These are phyloP conservation scores for Sarcophilus harrisii DNA, from an alignment of 2,797 vertebrate genomes.

Conservation along the genomic window DNA sequence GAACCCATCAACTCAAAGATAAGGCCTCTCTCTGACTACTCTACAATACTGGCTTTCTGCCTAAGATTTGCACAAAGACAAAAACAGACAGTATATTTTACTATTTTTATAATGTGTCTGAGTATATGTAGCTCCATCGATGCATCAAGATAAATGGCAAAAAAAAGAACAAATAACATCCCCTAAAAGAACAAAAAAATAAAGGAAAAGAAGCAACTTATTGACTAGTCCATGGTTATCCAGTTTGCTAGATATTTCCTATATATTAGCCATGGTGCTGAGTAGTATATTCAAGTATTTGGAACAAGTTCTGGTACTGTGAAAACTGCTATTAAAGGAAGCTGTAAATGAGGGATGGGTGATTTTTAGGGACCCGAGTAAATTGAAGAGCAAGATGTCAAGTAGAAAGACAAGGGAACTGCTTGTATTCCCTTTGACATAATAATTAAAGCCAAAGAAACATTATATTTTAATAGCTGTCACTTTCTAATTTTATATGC, in stretches of 20 bases:
- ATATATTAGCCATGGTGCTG: not conserved
- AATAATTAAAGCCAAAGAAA: conserved; percentile 35
- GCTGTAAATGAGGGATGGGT: conserved; percentile 45
- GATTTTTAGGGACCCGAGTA: conserved; percentile 56
- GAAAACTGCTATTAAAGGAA: conserved; percentile 49
- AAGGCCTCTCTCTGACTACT: not conserved
- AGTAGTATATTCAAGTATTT: not conserved
- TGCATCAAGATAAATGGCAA: not conserved
- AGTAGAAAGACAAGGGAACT: conserved; percentile 48
- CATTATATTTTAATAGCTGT: conserved; percentile 60
- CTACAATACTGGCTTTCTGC: not conserved
- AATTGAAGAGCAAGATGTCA: conserved; percentile 43
- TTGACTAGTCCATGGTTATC: not conserved
- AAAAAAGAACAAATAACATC: not conserved
- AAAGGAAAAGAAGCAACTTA: not conserved
- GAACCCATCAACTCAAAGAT: not conserved
- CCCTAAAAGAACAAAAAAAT: not conserved
- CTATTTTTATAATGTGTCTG: not conserved
- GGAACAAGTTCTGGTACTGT: not conserved
- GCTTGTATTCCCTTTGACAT: conserved; percentile 59
- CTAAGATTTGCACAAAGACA: not conserved
- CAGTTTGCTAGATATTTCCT: not conserved
- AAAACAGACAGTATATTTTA: conserved; percentile 1
- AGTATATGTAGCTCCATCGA: not conserved
- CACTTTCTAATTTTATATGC: conserved; percentile 64